Base-by-base conservation (phyloP, 2,888 invertebrate genomes). In the Galerucella pusilla region DNA sequence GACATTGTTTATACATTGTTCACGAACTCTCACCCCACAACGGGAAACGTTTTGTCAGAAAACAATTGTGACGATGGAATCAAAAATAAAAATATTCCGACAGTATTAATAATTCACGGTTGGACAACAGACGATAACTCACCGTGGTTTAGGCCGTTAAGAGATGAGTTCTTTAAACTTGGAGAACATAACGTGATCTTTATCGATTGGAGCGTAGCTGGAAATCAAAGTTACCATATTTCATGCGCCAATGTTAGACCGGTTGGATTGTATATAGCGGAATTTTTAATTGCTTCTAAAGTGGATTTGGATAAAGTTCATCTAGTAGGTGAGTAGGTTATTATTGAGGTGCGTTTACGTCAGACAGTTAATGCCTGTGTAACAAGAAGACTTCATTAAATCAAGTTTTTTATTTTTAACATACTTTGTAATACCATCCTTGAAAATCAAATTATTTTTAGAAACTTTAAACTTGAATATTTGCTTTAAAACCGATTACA, bases 31-130 rank as follows among this genome's bases (percentile, higher is more conserved):
- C 68, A 67, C 45, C 74, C 76, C 28, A 71, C 74, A 0, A 54
- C 68, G 7, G 81, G 79, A 7, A 76, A 74, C 52, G 63, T 78
- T 11, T n/a, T 84, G 54, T 80, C 79, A 7, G 79, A 80, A 69
- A 81, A 82, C 68, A 80, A 75, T 59, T 74, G 77, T 2, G 57
- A 70, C 3, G 52, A 66, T 10, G 59, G 71, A 68, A 65, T 75
- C 14, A 67, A 80, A 28, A 73, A 82, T 54, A 78, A 73, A 71
- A 75, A 79, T 9, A 54, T 82, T 28, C 84, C 85, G 67, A 89
- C 88, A 0, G 88, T 89, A 78, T 81, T 89, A 11, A 85, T 90
- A 54, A 87, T 89, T 35, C 90, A 90, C 72, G 90, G 90, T n/a
- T 90, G 88, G 88, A 88, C 88, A 68, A 88, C 88, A 1, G 88